phyloP scores from a whole-genome alignment of 2,797 vertebrate genomes.

The Enteromius afrohamiltoni region DNA sequence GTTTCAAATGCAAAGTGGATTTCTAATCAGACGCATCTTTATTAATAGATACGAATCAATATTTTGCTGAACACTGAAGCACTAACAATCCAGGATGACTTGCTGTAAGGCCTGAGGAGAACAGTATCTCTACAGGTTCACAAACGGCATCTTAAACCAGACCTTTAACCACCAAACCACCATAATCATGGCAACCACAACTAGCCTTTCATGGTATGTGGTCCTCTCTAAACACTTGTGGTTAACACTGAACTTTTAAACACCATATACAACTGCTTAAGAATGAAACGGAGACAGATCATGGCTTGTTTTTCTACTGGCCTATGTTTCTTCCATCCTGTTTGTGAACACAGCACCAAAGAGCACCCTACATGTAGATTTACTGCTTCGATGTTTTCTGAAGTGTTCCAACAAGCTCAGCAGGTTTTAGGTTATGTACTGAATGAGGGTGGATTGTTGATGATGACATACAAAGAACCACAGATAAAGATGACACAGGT shows the following conservation, averaged over 20 bases:
- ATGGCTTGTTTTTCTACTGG: not conserved
- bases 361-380: slow-evolving; percentile 16
- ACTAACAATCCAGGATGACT: not conserved
- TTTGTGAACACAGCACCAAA: not conserved
- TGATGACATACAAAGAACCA: not conserved
- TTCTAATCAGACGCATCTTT: not conserved
- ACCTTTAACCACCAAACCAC: not conserved
- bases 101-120: not conserved
- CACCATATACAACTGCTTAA: not conserved
- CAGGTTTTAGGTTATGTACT: slow-evolving; percentile 17
- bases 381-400: not conserved
- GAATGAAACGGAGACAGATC: not conserved
- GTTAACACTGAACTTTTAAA: not conserved
- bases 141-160: not conserved
- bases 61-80: not conserved
- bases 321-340: not conserved
- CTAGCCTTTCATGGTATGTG: not conserved
- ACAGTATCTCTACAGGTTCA: not conserved
- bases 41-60: not conserved
- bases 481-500: not conserved
- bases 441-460: not conserved
- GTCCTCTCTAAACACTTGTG: not conserved
- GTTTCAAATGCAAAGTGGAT: not conserved
- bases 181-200: not conserved
- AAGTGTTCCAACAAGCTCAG: slow-evolving; percentile 33